Conservation (phyloP, 2,113 vertebrate species). For the Pterocles gutturalis region DNA sequence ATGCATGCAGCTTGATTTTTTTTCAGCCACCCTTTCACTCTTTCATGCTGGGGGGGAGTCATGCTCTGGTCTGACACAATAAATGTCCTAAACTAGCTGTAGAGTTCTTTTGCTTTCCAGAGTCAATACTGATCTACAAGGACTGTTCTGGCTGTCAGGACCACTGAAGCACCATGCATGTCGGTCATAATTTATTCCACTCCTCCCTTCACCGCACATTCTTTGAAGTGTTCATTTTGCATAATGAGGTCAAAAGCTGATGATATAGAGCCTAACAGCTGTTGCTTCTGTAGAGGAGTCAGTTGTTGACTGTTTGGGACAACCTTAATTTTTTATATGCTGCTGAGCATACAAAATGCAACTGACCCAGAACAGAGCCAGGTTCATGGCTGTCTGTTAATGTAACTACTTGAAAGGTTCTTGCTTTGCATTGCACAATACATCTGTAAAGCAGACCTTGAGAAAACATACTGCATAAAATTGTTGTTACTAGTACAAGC, state of each 20-base stretch:
- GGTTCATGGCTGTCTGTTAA: not conserved
- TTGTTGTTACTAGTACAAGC: not conserved
- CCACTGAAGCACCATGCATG: not conserved
- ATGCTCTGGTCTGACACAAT: not conserved
- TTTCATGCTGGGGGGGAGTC: not conserved
- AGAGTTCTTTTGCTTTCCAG: not conserved
- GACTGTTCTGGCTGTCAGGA: not conserved
- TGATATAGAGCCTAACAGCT: not conserved
- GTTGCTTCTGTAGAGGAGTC: not conserved
- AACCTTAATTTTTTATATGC: not conserved
- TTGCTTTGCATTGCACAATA: not conserved
- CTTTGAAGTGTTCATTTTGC: not conserved
- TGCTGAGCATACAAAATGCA: not conserved
- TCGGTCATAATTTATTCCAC: not conserved
- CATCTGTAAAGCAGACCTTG: not conserved
- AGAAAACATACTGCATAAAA: not conserved
- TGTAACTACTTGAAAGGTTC: not conserved
- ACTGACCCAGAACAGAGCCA: not conserved
- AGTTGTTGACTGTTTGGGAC: not conserved
- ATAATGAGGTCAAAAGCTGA: not conserved
- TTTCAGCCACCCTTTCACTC: not conserved
- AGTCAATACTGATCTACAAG: not conserved
- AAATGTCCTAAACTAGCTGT: not conserved
- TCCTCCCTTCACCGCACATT: accelerated
- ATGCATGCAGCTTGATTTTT: not conserved